A percentile compares a stretch with the other conserved stretches of the same genome.
Evolutionary conservation across 2,888 invertebrate genomes (phyloP).

Genomic region (Leptopilina syphax): DNA sequence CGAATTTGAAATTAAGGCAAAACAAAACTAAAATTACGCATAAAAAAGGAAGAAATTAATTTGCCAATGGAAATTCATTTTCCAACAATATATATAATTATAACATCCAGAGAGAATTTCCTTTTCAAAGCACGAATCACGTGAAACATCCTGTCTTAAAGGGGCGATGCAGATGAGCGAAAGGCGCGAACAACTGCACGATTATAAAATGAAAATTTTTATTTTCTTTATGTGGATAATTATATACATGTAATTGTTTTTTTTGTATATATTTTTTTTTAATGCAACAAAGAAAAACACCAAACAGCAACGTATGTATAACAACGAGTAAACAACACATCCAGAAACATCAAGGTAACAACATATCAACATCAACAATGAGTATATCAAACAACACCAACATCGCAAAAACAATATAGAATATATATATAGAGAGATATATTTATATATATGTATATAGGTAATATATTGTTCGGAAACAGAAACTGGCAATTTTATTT

Average conservation of each 20-base stretch:
- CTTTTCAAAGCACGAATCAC: not conserved
- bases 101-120: not conserved
- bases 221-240: conserved; percentile 48
- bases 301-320: conserved; percentile 72
- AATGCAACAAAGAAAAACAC: conserved; percentile 76
- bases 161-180: conserved; percentile 52
- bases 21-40: too few species aligned
- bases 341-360: conserved; percentile 75
- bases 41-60: too few species aligned
- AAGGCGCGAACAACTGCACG: conserved; percentile 26
- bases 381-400: conserved; percentile 73
- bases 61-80: not conserved
- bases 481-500: conserved; percentile 63
- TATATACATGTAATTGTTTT: conserved; percentile 57
- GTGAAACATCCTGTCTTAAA: conserved; percentile 29
- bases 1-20: not conserved
- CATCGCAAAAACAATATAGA: conserved; percentile 73
- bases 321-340: conserved; percentile 76
- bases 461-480: conserved; percentile 58
- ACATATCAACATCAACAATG: conserved; percentile 75
- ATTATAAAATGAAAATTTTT: conserved; percentile 48
- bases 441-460: conserved; percentile 31
- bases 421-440: conserved; percentile 41
- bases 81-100: too few species aligned
- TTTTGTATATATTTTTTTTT: conserved; percentile 45